phyloP scores from a whole-genome alignment of 2,888 invertebrate species.

The Mellilla xanthometata region DNA sequence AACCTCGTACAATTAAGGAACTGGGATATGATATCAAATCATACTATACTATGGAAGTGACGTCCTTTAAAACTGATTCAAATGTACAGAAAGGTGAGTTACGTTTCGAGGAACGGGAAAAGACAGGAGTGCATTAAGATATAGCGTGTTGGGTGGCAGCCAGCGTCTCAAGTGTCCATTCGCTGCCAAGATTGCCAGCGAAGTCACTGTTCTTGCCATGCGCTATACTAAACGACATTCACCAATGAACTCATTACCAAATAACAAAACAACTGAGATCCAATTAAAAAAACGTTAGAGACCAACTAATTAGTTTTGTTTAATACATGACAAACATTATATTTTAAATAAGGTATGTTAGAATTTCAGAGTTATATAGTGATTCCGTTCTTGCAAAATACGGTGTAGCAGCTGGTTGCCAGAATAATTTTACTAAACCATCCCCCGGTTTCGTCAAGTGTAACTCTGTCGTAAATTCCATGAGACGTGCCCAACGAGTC shows the following conservation, averaged over 20 bases:
- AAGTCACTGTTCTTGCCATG: conserved; percentile 31
- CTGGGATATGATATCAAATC: conserved; percentile 22
- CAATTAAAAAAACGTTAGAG: conserved; percentile 3
- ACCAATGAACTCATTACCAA: conserved; percentile 10
- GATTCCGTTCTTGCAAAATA: conserved; percentile 25
- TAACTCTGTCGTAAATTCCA: conserved; percentile 46
- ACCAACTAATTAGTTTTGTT: no score
- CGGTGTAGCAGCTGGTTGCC: conserved; percentile 43
- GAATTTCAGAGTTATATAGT: no score
- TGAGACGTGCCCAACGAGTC: conserved; percentile 31
- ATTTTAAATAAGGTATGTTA: no score
- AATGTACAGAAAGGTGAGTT: conserved; percentile 65
- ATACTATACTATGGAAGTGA: conserved; percentile 48
- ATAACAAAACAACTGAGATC: conserved; percentile 8
- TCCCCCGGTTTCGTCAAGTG: conserved; percentile 45
- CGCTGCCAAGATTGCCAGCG: conserved; percentile 58
- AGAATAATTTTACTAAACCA: conserved; percentile 47
- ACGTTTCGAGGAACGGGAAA: conserved; percentile 58
- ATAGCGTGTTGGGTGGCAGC: conserved; percentile 71
- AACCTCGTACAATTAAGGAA: conserved; percentile 21
- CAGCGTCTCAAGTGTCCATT: conserved; percentile 74
- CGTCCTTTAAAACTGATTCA: conserved; percentile 50
- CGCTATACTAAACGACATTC: conserved; percentile 20
- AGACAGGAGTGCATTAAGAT: conserved; percentile 76
- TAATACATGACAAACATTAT: no score